Conservation (phyloP, 2,888 invertebrate genomes). For the Andrena bucephala region DNA sequence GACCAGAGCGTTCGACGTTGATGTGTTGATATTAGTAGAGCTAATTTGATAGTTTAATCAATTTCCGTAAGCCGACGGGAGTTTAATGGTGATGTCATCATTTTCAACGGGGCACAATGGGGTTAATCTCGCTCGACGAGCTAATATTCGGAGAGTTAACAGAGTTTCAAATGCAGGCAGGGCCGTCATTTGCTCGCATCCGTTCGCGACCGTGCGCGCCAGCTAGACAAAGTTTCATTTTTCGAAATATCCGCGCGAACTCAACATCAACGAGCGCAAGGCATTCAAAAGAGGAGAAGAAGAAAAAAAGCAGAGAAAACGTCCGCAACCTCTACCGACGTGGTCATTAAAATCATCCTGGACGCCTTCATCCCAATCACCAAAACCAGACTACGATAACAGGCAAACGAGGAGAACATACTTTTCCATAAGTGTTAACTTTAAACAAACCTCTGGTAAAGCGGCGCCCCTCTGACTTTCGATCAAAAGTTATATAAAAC, state of each 20-base stretch:
- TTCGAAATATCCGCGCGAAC: slow-evolving; percentile 8
- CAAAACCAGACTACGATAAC: slow-evolving; percentile 7
- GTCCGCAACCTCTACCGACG: no score
- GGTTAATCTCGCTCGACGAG: slow-evolving; percentile 85
- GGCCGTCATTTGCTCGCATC: slow-evolving; percentile 76
- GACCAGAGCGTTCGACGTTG: slow-evolving; percentile 67
- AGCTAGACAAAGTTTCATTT: slow-evolving; percentile 37
- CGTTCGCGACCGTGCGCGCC: slow-evolving; percentile 59
- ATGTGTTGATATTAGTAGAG: slow-evolving; percentile 84
- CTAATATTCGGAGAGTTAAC: slow-evolving; percentile 85
- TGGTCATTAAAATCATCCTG: neutral
- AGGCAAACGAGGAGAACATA: slow-evolving; percentile 16
- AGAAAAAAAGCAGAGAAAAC: neutral
- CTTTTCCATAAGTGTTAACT: slow-evolving; percentile 44
- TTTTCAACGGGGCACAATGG: slow-evolving; percentile 84
- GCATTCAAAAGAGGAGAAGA: neutral
- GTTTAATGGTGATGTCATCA: slow-evolving; percentile 85
- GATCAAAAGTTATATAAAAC: slow-evolving; percentile 26
- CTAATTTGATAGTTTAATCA: slow-evolving; percentile 85
- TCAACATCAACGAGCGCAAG: neutral
- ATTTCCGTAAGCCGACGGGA: slow-evolving; percentile 84
- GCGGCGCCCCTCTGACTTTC: slow-evolving; percentile 19
- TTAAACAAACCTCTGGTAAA: slow-evolving; percentile 32
- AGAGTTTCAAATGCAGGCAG: slow-evolving; percentile 84
- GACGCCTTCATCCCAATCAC: slow-evolving; percentile 5